These are phyloP conservation scores for Anguilla japonica DNA, from an alignment of 2,113 vertebrate species.

Conservation along the genomic window DNA sequence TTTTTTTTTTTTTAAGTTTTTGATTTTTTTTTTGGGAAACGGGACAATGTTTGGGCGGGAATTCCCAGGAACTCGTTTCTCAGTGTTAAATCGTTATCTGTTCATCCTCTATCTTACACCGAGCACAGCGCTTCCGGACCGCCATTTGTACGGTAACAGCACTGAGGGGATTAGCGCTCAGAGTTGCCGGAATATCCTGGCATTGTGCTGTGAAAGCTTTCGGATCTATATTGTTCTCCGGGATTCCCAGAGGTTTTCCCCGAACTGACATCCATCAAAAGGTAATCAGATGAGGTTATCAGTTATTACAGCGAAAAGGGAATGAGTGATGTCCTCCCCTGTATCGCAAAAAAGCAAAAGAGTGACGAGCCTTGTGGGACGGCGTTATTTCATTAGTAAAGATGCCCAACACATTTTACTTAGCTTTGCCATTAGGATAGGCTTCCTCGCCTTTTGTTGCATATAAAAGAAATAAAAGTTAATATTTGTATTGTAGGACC, in stretches of 20 bases:
- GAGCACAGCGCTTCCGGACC: not conserved
- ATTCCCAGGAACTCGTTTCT: no score
- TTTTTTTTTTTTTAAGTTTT: no score
- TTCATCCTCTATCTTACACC: not conserved
- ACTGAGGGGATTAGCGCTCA: not conserved
- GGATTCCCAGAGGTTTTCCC: constrained; percentile 34
- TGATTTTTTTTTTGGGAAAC: no score
- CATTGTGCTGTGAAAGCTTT: constrained; percentile 11
- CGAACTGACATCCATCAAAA: constrained; percentile 48
- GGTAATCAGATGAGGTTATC: constrained; percentile 45
- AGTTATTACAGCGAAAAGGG: constrained; percentile 35
- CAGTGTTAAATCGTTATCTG: no score
- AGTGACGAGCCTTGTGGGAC: constrained; percentile 38
- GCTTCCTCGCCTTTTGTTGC: constrained; percentile 29
- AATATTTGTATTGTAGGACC: constrained; percentile 5
- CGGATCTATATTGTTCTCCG: constrained; percentile 29
- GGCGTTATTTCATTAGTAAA: constrained; percentile 50
- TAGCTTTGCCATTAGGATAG: constrained; percentile 21
- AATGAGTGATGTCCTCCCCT: constrained; percentile 28
- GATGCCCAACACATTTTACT: constrained; percentile 26
- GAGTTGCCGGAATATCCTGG: constrained; percentile 2
- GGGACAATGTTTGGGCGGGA: no score
- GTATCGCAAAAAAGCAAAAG: constrained; percentile 21
- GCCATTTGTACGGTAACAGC: not conserved
- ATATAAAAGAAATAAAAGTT: constrained; percentile 13